These are phyloP conservation scores for Melinaea menophilus DNA, from an alignment of 2,888 invertebrate genomes.

Conservation along the genomic window DNA sequence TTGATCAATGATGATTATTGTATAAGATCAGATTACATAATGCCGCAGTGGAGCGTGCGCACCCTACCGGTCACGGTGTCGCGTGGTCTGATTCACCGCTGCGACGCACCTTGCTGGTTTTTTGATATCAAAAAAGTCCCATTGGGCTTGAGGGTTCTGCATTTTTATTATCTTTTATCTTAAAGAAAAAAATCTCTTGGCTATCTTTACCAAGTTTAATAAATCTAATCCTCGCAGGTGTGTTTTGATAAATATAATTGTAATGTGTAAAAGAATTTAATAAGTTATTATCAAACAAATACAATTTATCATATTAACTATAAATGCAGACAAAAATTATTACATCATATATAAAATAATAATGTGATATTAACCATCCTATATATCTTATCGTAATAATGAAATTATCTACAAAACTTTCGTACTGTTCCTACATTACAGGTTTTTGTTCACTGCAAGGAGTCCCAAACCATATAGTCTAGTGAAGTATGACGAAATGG, in stretches of 20 bases:
- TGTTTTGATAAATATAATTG: too few species aligned
- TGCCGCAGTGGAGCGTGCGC: slow-evolving; percentile 45
- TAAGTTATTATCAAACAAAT: too few species aligned
- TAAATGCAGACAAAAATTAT: too few species aligned
- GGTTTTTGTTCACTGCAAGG: slow-evolving; percentile 8
- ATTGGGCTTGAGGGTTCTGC: slow-evolving; percentile 41
- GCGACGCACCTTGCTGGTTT: slow-evolving; percentile 66
- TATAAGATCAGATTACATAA: slow-evolving; percentile 29
- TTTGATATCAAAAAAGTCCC: slow-evolving; percentile 39
- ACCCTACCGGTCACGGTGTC: slow-evolving; percentile 67
- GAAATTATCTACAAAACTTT: too few species aligned
- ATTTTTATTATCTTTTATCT: slow-evolving; percentile 13
- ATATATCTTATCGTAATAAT: too few species aligned
- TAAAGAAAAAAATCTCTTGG: neutral
- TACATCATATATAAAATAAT: too few species aligned
- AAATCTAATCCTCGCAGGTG: too few species aligned
- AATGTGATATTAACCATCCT: too few species aligned
- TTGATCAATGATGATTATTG: slow-evolving; percentile 4
- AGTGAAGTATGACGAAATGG: slow-evolving; percentile 66
- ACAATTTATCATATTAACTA: too few species aligned
- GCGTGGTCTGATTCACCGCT: slow-evolving; percentile 66
- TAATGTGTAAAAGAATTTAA: too few species aligned
- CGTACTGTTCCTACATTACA: too few species aligned
- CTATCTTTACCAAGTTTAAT: too few species aligned
- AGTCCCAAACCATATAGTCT: slow-evolving; percentile 54